Evolutionary conservation across 2,113 vertebrate species (phyloP), one percentile per base, ranked within the genome.

Genomic region (Dasyurus viverrinus): DNA sequence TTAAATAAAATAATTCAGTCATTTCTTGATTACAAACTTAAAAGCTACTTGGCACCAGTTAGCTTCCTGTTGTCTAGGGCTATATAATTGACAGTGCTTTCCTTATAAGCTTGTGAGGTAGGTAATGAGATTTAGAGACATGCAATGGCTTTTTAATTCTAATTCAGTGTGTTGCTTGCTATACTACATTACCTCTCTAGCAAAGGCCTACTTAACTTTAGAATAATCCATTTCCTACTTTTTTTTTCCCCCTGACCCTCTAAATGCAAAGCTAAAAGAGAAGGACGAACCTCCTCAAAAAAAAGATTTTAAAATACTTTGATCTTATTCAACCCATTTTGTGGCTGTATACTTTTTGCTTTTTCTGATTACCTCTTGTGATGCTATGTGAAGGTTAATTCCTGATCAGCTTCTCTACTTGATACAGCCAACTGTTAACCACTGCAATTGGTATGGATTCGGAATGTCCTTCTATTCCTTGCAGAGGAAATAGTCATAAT

Each of bases 401-500:
- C 6, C 68, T 84, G 68, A 84, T 23, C 19, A 84, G 68, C 16
- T 19, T 42, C 0, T 42, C 30, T 22, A 36, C 7, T 7, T 23
- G 68, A 84, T 42, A 6, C 36, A 94, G 36, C 52, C 95, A 89
- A 93, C 27, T 91, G 0, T 96, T 95, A 89, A 50, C 47, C 46
- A 94, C 91, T 95, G 89, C 26, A 50, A 11, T 30, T 50, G 89
- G n/a, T 68, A 14, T 50, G 48, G 95, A 0, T 94, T 94, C 48
- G 30, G 93, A 94, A 93, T 95, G 7, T 95, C 91, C 92, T 46
- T 22, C 42, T 92, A 19, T 94, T 36, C 46, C 76, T 90, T 26
- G 36, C 92, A 93, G 95, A 90, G 42, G 48, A n/a, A 94, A 91
- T 96, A 53, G 95, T 95, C 84, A 94, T 92, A 89, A 52, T 54